phyloP scores from a whole-genome alignment of 2,888 invertebrate genomes.

The Polymixis lichenea region DNA sequence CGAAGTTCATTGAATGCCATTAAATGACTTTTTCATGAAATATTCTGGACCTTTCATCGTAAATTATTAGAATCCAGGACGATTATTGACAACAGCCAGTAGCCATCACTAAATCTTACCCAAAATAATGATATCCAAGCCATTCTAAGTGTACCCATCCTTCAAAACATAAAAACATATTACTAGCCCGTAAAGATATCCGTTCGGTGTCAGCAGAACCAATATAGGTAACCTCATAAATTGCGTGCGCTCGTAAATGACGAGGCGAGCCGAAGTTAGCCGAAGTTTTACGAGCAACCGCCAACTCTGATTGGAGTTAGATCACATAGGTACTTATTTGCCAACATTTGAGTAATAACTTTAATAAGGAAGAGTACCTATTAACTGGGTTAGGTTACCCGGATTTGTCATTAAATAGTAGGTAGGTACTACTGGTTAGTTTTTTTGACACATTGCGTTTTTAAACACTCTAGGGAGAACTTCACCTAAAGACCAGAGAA shows the following conservation, averaged over 20 bases:
- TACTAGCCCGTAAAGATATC: conserved; percentile 55
- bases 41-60: too few species aligned
- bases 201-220: conserved; percentile 70
- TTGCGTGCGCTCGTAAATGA: conserved; percentile 75
- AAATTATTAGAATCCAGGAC: neutral
- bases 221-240: conserved; percentile 77
- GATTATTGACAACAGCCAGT: neutral
- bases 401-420: neutral
- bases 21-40: too few species aligned
- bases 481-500: too few species aligned
- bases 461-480: too few species aligned
- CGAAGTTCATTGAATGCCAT: too few species aligned
- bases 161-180: conserved; percentile 62
- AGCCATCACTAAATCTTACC: neutral
- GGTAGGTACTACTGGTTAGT: too few species aligned
- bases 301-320: conserved; percentile 71
- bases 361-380: conserved; percentile 11
- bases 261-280: conserved; percentile 69
- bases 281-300: conserved; percentile 72
- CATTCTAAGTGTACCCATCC: conserved; percentile 30
- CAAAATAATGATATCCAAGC: neutral
- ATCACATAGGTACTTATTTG: conserved; percentile 45
- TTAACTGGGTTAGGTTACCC: neutral
- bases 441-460: neutral
- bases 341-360: conserved; percentile 22